These are phyloP conservation scores for Caenorhabditis virilis DNA, from an alignment of 2,888 invertebrate species.

Conservation along the genomic window DNA sequence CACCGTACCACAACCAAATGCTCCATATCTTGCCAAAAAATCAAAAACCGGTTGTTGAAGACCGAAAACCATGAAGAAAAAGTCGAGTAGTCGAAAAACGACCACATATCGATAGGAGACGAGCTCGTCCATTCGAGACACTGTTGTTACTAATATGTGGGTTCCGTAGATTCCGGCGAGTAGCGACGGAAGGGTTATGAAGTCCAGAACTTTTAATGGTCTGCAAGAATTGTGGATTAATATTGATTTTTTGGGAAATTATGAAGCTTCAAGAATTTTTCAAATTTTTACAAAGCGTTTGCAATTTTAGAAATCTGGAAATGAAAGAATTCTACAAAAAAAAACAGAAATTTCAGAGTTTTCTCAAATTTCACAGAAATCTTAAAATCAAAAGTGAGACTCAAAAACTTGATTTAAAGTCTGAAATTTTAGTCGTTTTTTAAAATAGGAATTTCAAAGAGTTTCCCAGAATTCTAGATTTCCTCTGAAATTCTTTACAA, in stretches of 20 bases:
- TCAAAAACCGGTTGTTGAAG: conserved; percentile 64
- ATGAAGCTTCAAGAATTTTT: too few relatives aligned
- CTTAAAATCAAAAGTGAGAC: too few relatives aligned
- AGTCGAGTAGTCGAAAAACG: conserved; percentile 47
- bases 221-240: conserved; percentile 46
- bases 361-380: too few relatives aligned
- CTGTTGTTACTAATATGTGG: conserved; percentile 67
- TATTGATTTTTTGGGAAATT: too few relatives aligned
- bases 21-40: conserved; percentile 59
- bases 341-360: too few relatives aligned
- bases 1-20: conserved; percentile 48
- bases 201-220: conserved; percentile 63
- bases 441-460: too few relatives aligned
- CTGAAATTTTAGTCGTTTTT: too few relatives aligned
- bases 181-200: conserved; percentile 62
- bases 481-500: too few relatives aligned
- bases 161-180: conserved; percentile 66
- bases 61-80: conserved; percentile 58
- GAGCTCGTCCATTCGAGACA: conserved; percentile 62
- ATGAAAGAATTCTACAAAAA: too few relatives aligned
- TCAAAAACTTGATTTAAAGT: too few relatives aligned
- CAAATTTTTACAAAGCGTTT: too few relatives aligned
- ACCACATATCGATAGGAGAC: conserved; percentile 61
- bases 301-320: neutral
- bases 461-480: too few relatives aligned